A percentile compares a stretch with the other conserved stretches of the same genome.
Conservation (phyloP, 2,888 invertebrate genomes). For the Sarcophaga carnaria region DNA sequence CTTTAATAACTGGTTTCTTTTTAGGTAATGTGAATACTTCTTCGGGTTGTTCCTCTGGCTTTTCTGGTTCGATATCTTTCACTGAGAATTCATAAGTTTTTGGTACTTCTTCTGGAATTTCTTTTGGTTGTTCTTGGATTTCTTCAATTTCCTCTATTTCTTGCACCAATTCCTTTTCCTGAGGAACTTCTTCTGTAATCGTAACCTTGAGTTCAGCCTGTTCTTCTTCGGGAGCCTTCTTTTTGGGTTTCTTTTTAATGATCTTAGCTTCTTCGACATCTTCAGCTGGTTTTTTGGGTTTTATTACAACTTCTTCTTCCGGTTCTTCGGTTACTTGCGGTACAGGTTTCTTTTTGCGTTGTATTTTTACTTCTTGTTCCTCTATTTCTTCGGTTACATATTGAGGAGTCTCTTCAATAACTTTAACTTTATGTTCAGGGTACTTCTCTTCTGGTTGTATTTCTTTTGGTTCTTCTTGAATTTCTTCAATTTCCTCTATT, state of each 20-base stretch:
- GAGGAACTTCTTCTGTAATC: slow-evolving; percentile 75
- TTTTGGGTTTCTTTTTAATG: slow-evolving; percentile 76
- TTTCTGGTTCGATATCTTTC: slow-evolving; percentile 69
- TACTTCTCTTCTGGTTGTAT: slow-evolving; percentile 71
- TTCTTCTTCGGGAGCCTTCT: slow-evolving; percentile 73
- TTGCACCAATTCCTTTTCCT: slow-evolving; percentile 73
- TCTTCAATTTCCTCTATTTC: slow-evolving; percentile 76
- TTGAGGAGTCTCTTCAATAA: slow-evolving; percentile 74
- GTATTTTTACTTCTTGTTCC: slow-evolving; percentile 72
- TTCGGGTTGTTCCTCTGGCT: slow-evolving; percentile 70
- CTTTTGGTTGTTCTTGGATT: slow-evolving; percentile 74
- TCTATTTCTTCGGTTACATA: slow-evolving; percentile 70
- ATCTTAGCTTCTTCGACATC: slow-evolving; percentile 76
- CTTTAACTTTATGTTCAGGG: slow-evolving; percentile 73
- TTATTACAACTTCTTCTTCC: slow-evolving; percentile 76
- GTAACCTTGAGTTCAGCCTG: slow-evolving; percentile 77
- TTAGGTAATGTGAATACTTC: slow-evolving; percentile 76
- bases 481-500: slow-evolving; percentile 75
- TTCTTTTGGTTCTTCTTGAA: slow-evolving; percentile 74
- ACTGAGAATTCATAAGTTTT: slow-evolving; percentile 72
- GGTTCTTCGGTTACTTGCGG: slow-evolving; percentile 76
- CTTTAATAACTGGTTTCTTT: slow-evolving; percentile 72
- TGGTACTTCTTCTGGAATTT: slow-evolving; percentile 71
- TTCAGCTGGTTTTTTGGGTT: slow-evolving; percentile 72
- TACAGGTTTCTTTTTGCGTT: slow-evolving; percentile 74